phyloP scores from a whole-genome alignment of 1,140 invertebrate species.

The Drosophila insularis region DNA sequence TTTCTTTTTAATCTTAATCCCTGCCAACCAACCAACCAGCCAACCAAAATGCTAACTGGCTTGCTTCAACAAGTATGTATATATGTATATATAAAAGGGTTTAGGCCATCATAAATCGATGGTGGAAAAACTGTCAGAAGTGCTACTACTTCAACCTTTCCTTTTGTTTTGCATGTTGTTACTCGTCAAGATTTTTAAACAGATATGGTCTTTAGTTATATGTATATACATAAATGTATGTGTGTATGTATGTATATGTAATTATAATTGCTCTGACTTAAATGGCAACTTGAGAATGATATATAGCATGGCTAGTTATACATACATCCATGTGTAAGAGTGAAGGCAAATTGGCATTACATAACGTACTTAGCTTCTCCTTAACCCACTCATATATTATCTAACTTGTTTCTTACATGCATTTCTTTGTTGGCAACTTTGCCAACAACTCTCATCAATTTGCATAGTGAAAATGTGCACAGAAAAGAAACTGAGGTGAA shows the following conservation, averaged over 20 bases:
- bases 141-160: neutral
- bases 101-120: conserved; percentile 61
- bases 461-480: conserved; percentile 62
- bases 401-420: conserved; percentile 13
- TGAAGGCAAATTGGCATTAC: conserved; percentile 5
- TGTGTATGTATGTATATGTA: conserved; percentile 24
- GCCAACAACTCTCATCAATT: conserved; percentile 55
- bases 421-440: neutral
- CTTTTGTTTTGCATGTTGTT: conserved; percentile 58
- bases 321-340: neutral
- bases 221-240: neutral
- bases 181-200: conserved; percentile 23
- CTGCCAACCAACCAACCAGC: conserved; percentile 51
- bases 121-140: conserved; percentile 35
- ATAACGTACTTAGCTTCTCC: conserved; percentile 22
- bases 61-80: conserved; percentile 7
- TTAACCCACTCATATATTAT: conserved; percentile 52
- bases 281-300: conserved; percentile 8
- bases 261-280: conserved; percentile 13
- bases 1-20: conserved; percentile 72
- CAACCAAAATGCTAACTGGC: conserved; percentile 77
- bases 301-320: neutral
- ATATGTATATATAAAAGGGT: conserved; percentile 13
- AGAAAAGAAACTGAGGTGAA: conserved; percentile 50
- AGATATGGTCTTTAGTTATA: conserved; percentile 24